phyloP scores from a whole-genome alignment of 1,140 invertebrate genomes.

The Zaprionus inermis region DNA sequence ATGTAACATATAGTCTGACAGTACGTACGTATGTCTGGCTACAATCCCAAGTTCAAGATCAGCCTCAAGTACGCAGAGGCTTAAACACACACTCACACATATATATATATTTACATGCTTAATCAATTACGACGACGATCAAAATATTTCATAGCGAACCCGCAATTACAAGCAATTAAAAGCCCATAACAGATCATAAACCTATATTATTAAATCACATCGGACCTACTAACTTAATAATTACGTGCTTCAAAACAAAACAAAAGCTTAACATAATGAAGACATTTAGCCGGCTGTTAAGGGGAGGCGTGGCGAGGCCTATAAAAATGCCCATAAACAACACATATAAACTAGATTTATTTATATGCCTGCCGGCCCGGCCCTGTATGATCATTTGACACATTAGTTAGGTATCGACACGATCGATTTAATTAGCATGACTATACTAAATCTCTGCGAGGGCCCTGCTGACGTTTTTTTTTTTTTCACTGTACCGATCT shows the following conservation, averaged over 20 bases:
- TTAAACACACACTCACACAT: conserved; percentile 15
- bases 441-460: neutral
- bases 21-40: neutral
- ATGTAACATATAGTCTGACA: conserved; percentile 1
- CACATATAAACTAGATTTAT: conserved; percentile 33
- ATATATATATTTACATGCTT: neutral
- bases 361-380: conserved; percentile 30
- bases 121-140: conserved; percentile 53
- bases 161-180: conserved; percentile 54
- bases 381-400: conserved; percentile 15
- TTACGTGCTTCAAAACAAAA: neutral
- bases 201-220: conserved; percentile 9
- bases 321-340: conserved; percentile 41
- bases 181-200: conserved; percentile 39
- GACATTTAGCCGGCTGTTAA: conserved; percentile 40
- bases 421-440: conserved; percentile 38
- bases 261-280: conserved; percentile 48
- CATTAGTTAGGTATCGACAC: conserved; percentile 24
- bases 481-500: neutral
- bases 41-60: conserved; percentile 57
- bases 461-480: neutral
- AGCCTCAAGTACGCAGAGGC: conserved; percentile 42
- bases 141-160: conserved; percentile 38
- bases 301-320: neutral
- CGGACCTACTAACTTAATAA: conserved; percentile 14